phyloP scores from a whole-genome alignment of 2,888 invertebrate species.

The Caenorhabditis drosophilae region DNA sequence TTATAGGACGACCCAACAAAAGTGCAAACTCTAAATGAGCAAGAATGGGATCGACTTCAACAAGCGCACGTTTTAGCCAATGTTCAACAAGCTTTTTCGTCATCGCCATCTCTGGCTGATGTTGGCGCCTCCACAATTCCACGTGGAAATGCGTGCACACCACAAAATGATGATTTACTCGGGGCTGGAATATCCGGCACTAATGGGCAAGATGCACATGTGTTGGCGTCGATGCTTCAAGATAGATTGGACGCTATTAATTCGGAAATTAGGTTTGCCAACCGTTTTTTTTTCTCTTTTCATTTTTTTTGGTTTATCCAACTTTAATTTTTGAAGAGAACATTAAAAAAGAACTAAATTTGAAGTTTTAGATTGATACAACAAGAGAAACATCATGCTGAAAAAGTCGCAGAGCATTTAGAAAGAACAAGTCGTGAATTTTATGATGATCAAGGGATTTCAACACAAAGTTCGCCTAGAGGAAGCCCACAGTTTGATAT shows the following conservation, averaged over 20 bases:
- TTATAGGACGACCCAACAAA: slow-evolving; percentile 68
- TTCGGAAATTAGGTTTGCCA: slow-evolving; percentile 85
- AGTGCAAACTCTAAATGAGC: slow-evolving; percentile 73
- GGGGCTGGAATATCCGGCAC: slow-evolving; percentile 7
- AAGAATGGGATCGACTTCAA: slow-evolving; percentile 94
- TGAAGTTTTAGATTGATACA: slow-evolving; percentile 74
- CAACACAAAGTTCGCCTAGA: slow-evolving; percentile 49
- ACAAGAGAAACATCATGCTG: slow-evolving; percentile 85
- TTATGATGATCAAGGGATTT: slow-evolving; percentile 44
- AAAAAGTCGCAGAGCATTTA: slow-evolving; percentile 93
- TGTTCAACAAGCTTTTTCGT: slow-evolving; percentile 78
- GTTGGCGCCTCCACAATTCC: slow-evolving; percentile 35
- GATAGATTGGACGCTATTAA: slow-evolving; percentile 99
- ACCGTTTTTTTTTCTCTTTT: neutral
- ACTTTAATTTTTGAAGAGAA: no score
- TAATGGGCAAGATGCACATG: slow-evolving; percentile 87
- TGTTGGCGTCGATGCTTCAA: slow-evolving; percentile 96
- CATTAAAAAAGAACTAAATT: neutral
- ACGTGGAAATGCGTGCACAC: slow-evolving; percentile 10
- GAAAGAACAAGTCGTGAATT: slow-evolving; percentile 76
- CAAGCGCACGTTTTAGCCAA: slow-evolving; percentile 83
- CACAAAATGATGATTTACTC: slow-evolving; percentile 34
- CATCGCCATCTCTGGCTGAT: slow-evolving; percentile 50
- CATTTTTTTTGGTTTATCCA: no score
- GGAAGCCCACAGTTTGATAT: slow-evolving; percentile 49